Evolutionary conservation across 2,888 invertebrate genomes (phyloP).

Genomic region (Apodemia mormo): DNA sequence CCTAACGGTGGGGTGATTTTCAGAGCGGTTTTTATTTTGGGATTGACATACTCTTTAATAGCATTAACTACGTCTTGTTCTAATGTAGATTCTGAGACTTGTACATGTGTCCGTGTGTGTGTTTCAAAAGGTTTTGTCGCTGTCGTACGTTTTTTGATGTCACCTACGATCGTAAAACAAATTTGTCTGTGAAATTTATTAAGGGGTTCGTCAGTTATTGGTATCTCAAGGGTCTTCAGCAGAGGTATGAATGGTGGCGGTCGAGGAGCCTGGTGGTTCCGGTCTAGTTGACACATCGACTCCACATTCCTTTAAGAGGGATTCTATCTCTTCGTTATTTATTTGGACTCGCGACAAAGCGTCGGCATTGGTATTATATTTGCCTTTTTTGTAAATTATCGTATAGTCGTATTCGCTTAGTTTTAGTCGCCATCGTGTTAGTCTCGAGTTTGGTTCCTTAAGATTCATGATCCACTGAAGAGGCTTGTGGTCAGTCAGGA

Average conservation of each 20-base stretch:
- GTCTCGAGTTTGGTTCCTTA: no score
- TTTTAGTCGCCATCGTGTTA: slow-evolving; percentile 20
- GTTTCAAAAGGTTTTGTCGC: slow-evolving; percentile 38
- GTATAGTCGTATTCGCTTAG: slow-evolving; percentile 21
- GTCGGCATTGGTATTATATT: neutral
- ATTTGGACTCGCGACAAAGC: no score
- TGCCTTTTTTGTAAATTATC: slow-evolving; percentile 8
- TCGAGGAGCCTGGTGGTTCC: slow-evolving; percentile 13
- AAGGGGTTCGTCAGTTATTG: slow-evolving; percentile 31
- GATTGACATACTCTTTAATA: slow-evolving; percentile 40
- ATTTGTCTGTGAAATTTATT: slow-evolving; percentile 32
- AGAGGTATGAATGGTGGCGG: slow-evolving; percentile 24
- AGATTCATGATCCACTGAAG: no score
- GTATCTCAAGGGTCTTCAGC: slow-evolving; percentile 26
- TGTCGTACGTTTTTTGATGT: slow-evolving; percentile 33
- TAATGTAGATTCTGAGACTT: slow-evolving; percentile 32
- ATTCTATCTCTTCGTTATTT: neutral
- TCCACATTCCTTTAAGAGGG: slow-evolving; percentile 4
- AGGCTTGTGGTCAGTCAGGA: no score
- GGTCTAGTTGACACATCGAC: slow-evolving; percentile 7
- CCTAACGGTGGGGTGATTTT: slow-evolving; percentile 22
- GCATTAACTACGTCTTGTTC: slow-evolving; percentile 23
- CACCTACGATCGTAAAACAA: slow-evolving; percentile 30
- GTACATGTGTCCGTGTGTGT: slow-evolving; percentile 33
- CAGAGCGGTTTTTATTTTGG: no score